Percentiles rank a stretch among this genome's conserved stretches.
phyloP scores from a whole-genome alignment of 2,888 invertebrate species.

The Apeira syringaria region DNA sequence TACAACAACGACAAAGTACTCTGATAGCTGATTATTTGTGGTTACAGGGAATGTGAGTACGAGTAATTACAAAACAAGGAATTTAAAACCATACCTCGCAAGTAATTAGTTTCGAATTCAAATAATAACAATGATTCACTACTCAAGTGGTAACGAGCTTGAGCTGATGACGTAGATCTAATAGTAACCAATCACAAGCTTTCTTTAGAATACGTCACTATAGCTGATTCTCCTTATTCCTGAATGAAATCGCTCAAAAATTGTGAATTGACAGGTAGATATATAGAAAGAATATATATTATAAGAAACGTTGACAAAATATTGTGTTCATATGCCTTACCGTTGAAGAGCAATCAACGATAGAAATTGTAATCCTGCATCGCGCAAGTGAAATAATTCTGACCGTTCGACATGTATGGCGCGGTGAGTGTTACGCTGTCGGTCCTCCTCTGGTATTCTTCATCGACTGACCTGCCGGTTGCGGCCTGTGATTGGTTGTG shows the following conservation, averaged over 20 bases:
- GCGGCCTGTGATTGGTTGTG: constrained; percentile 14
- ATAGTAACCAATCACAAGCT: constrained; percentile 11
- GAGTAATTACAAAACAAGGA: too few species aligned
- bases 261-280: too few species aligned
- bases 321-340: background rate
- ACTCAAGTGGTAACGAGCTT: too few species aligned
- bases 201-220: constrained; percentile 5
- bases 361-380: constrained; percentile 17
- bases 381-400: constrained; percentile 24
- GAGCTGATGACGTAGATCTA: too few species aligned
- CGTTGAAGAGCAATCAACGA: constrained; percentile 1
- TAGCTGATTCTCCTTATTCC: background rate
- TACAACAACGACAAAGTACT: too few species aligned
- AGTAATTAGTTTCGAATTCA: too few species aligned
- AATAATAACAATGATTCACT: too few species aligned
- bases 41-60: too few species aligned
- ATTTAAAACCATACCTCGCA: too few species aligned
- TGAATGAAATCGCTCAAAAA: constrained; percentile 22
- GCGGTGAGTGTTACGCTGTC: background rate
- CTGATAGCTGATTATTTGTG: too few species aligned
- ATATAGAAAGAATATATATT: too few species aligned
- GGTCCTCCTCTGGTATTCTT: constrained; percentile 28
- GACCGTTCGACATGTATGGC: background rate
- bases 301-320: too few species aligned
- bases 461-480: constrained; percentile 25